Evolutionary conservation across 1,140 invertebrate species (phyloP).

Genomic region (Drosophila truncata): DNA sequence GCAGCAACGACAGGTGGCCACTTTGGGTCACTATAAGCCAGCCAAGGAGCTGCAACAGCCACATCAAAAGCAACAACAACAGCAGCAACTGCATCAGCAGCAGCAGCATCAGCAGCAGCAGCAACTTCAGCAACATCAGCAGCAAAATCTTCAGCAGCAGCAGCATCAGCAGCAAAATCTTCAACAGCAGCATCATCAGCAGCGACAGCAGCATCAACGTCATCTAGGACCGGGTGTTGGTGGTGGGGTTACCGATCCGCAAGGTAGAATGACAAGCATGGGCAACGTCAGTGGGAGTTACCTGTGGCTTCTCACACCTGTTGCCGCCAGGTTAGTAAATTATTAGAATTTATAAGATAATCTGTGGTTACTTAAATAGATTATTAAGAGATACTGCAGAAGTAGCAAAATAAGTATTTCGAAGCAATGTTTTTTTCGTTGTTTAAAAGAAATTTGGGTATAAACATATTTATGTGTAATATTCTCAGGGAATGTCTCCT

Average conservation of each 20-base stretch:
- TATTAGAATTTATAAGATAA: neutral
- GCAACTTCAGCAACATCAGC: conserved; percentile 10
- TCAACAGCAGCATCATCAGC: conserved; percentile 33
- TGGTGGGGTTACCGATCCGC: neutral
- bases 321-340: conserved; percentile 79
- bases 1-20: conserved; percentile 32
- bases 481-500: too few relatives aligned
- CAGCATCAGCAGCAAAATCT: conserved; percentile 4
- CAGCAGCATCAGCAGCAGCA: conserved; percentile 22
- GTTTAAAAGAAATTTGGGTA: too few relatives aligned
- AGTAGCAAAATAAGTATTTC: too few relatives aligned
- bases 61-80: neutral
- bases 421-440: too few relatives aligned
- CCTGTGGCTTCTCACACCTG: conserved; percentile 85
- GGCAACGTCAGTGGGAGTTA: conserved; percentile 45
- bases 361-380: neutral
- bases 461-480: too few relatives aligned
- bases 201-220: conserved; percentile 28
- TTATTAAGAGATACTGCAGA: too few relatives aligned
- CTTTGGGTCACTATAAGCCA: conserved; percentile 10
- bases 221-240: neutral
- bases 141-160: neutral
- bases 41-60: conserved; percentile 27
- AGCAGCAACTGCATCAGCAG: conserved; percentile 9
- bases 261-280: conserved; percentile 9